These are phyloP conservation scores for Chionodraco myersi DNA, from an alignment of 2,113 vertebrate species.

Conservation along the genomic window DNA sequence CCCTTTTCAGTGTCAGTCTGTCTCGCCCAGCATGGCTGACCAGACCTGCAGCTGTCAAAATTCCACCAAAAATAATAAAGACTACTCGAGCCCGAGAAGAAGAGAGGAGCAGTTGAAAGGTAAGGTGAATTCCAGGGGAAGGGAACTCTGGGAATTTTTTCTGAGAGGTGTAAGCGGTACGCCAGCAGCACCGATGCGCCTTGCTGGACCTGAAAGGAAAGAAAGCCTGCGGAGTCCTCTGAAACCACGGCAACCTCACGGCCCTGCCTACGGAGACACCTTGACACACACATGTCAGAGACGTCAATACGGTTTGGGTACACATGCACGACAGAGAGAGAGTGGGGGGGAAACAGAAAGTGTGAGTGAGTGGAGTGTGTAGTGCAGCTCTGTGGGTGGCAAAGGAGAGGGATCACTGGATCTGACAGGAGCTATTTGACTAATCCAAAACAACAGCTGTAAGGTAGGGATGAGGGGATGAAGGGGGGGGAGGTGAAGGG, in stretches of 20 bases:
- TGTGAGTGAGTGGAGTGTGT: conserved; percentile 46
- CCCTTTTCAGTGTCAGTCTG: conserved; percentile 64
- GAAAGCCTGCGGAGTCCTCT: conserved; percentile 15
- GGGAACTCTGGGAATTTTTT: conserved; percentile 54
- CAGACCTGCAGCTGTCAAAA: conserved; percentile 77
- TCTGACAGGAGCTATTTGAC: conserved; percentile 86
- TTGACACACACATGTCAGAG: conserved; percentile 81
- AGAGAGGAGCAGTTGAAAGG: conserved; percentile 44
- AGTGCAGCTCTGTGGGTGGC: conserved; percentile 82
- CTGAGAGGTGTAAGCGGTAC: conserved; percentile 73
- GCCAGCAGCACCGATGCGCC: conserved; percentile 70
- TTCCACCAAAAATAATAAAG: conserved; percentile 54
- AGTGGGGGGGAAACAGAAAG: conserved; percentile 7
- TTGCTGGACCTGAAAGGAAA: conserved; percentile 72
- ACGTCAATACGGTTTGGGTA: conserved; percentile 25
- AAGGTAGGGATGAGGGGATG: conserved; percentile 75
- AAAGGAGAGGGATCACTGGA: conserved; percentile 80
- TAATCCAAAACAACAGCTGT: conserved; percentile 89
- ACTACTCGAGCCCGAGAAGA: conserved; percentile 26
- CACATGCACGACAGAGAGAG: conserved; percentile 37
- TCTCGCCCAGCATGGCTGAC: conserved; percentile 53
- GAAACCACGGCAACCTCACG: conserved; percentile 34
- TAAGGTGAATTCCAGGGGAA: conserved; percentile 64
- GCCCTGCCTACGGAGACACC: conserved; percentile 59
- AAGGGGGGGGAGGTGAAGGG: conserved; percentile 12